These are phyloP conservation scores for Drosophila fungiperda DNA, from an alignment of 2,888 invertebrate species.

Conservation along the genomic window DNA sequence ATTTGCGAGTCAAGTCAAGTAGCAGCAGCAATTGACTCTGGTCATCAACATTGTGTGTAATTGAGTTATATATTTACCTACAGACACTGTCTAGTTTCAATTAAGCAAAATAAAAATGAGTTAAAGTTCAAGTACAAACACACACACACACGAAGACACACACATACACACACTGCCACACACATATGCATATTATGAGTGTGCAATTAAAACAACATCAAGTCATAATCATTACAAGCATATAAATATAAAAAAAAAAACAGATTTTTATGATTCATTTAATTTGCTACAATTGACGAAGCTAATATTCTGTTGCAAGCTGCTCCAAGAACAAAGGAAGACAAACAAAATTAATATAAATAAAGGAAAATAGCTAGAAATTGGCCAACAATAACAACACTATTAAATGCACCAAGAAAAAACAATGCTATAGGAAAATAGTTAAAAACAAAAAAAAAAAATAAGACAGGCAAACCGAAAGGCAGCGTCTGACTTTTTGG, in stretches of 20 bases:
- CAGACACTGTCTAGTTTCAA: constrained; percentile 75
- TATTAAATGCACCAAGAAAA: constrained; percentile 60
- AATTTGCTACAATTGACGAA: constrained; percentile 38
- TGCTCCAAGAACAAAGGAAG: constrained; percentile 23
- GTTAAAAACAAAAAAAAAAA: background rate
- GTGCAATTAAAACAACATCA: constrained; percentile 8
- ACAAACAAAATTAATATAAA: background rate
- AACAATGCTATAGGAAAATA: constrained; percentile 53
- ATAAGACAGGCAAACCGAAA: constrained; percentile 23
- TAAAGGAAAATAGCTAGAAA: constrained; percentile 27
- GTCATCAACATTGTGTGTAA: constrained; percentile 45
- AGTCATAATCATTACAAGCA: constrained; percentile 22
- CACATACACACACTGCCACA: background rate
- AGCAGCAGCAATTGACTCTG: constrained; percentile 48
- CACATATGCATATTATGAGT: background rate
- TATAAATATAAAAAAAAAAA: constrained; percentile 17
- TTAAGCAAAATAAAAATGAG: constrained; percentile 81
- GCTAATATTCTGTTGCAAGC: constrained; percentile 41
- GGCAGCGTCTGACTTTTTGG: constrained; percentile 52
- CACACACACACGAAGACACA: background rate
- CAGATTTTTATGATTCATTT: constrained; percentile 40
- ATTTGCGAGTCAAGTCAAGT: constrained; percentile 25
- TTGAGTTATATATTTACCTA: constrained; percentile 72
- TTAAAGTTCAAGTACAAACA: constrained; percentile 75
- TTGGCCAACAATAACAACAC: constrained; percentile 73